phyloP scores from a whole-genome alignment of 2,888 invertebrate species.

The Phyllotreta cruciferae region DNA sequence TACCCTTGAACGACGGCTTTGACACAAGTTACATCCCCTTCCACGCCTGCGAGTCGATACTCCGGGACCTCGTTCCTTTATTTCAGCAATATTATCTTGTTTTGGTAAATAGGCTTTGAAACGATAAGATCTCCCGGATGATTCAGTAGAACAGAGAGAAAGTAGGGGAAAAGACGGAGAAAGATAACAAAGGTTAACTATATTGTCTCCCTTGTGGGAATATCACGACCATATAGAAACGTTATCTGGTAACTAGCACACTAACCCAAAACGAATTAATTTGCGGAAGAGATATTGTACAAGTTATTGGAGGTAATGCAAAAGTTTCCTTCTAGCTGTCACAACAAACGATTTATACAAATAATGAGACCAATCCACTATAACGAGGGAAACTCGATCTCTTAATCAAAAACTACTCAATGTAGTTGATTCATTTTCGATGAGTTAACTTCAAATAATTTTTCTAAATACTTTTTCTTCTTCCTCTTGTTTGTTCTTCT shows the following conservation, averaged over 20 bases:
- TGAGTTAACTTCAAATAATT: no score
- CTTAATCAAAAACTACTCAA: no score
- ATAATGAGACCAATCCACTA: not conserved
- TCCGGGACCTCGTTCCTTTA: conserved; percentile 19
- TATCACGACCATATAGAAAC: conserved; percentile 16
- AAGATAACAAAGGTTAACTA: conserved; percentile 46
- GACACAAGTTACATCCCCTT: conserved; percentile 17
- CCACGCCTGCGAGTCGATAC: conserved; percentile 11
- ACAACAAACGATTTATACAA: conserved; percentile 26
- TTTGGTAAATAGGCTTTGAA: conserved; percentile 35
- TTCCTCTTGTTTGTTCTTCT: no score
- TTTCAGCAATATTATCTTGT: conserved; percentile 31
- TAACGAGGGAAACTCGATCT: no score
- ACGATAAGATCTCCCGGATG: conserved; percentile 33
- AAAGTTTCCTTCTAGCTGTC: conserved; percentile 18
- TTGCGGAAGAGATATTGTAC: conserved; percentile 26
- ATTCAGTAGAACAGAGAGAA: conserved; percentile 29
- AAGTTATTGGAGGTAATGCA: conserved; percentile 12
- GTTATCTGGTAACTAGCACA: conserved; percentile 27
- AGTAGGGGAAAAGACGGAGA: conserved; percentile 24
- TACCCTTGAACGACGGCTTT: conserved; percentile 11
- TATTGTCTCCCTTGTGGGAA: conserved; percentile 42
- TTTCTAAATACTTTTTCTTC: no score
- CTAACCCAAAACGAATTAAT: conserved; percentile 29
- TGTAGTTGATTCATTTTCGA: no score